Base-by-base conservation (phyloP, 2,888 invertebrate genomes). In the Baccha elongata region DNA sequence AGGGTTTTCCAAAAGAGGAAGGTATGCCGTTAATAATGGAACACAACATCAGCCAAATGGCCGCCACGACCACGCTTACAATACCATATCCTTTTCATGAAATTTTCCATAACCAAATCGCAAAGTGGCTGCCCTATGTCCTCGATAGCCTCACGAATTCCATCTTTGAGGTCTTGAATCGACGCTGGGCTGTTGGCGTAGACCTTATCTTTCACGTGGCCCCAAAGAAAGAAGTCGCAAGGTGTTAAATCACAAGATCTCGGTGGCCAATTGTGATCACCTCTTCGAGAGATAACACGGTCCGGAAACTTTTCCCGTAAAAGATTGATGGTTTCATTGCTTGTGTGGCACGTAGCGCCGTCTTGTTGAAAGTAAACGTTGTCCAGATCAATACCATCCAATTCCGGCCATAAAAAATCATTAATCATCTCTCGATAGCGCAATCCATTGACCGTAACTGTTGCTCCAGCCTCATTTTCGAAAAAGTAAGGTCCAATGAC, bases 291-390 rank as follows among this genome's bases (percentile, higher is more conserved):
- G 29, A 32, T 32, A 32, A 32, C 29, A 32, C 29, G 29, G 29
- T 8, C 29, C 29, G 29, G 29, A 32, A 32, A 32, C 29, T 32
- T 32, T 32, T 32, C 29, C 29, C 29, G 6, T 32, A 32, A 32
- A 6, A 32, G 29, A 32, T 32, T 8, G 29, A 32, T 35, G 35
- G 35, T 35, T 35, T 35, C 35, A n/a, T 35, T 35, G 48, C 19
- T 48, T 48, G 23, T 48, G 48, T 50, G 50, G 50, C 50, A 50
- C 50, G 50, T 50, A 50, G 50, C 50, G 50, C 50, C 50, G 50
- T 50, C 50, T 50, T 50, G 50, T 29, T 29, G 15, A 50, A 50
- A 50, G 50, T 15, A 50, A 50, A 50, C 42, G 15, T 15, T 17
- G 15, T 42, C 42, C 42, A 42, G 42, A 17, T 17, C 42, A 15